phyloP scores from a whole-genome alignment of 1,140 invertebrate species.

The Drosophila teissieri region DNA sequence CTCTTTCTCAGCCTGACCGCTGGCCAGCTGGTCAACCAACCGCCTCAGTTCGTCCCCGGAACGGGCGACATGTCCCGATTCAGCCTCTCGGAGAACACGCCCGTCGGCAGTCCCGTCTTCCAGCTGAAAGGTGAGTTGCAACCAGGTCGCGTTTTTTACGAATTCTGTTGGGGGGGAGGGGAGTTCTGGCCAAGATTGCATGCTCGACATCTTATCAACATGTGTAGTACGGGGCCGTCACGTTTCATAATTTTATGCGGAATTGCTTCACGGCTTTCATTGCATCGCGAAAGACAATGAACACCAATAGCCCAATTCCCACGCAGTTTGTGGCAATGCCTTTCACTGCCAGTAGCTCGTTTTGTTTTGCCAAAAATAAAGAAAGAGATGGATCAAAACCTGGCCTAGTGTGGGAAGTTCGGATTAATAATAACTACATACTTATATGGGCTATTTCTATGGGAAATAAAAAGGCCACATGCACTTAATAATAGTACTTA shows the following conservation, averaged over 20 bases:
- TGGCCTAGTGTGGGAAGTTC: constrained; percentile 30
- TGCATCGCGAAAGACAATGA: constrained; percentile 42
- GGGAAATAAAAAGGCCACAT: too few species aligned
- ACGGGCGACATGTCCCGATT: constrained; percentile 91
- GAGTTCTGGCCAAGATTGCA: constrained; percentile 27
- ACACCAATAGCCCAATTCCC: constrained; percentile 67
- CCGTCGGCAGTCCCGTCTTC: constrained; percentile 91
- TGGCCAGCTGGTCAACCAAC: constrained; percentile 86
- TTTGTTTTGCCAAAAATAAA: constrained; percentile 33
- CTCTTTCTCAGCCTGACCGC: constrained; percentile 26
- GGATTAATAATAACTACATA: constrained; percentile 9
- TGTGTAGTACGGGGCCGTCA: constrained; percentile 43
- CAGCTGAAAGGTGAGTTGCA: constrained; percentile 87
- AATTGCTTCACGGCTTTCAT: constrained; percentile 50
- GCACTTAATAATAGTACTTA: not conserved
- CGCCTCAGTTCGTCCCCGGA: constrained; percentile 90
- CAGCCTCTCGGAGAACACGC: constrained; percentile 90
- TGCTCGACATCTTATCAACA: constrained; percentile 46
- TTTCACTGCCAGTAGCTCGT: constrained; percentile 59
- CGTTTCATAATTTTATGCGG: constrained; percentile 60
- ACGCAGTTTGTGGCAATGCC: constrained; percentile 56
- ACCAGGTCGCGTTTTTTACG: constrained; percentile 5
- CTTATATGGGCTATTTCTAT: constrained; percentile 6
- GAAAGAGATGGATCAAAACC: constrained; percentile 24
- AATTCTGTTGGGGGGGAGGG: not conserved